Percentiles rank a stretch among this genome's conserved stretches.
Evolutionary conservation across 2,888 invertebrate genomes (phyloP).

Genomic region (Ormyrus thymus): DNA sequence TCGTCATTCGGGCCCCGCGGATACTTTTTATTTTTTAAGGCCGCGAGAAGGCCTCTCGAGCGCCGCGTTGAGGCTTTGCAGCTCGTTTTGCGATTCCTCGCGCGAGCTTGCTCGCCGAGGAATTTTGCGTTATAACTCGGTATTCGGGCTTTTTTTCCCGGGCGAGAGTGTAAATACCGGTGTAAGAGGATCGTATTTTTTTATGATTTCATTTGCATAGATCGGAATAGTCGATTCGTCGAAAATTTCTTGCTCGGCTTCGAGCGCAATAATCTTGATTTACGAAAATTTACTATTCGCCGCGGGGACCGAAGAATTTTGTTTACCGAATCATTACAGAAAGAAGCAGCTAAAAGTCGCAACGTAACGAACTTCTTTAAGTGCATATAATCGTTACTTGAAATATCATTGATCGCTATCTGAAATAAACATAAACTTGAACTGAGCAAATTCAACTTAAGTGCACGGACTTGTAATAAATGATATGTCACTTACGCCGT

Average conservation of each 20-base stretch:
- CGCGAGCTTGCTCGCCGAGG: not conserved
- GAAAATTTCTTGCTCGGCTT: too few species aligned
- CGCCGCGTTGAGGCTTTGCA: too few species aligned
- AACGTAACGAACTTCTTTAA: not conserved
- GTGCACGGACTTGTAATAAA: constrained; percentile 36
- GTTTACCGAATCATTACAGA: too few species aligned
- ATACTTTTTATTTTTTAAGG: not conserved
- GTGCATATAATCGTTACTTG: constrained; percentile 23
- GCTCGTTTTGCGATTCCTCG: not conserved
- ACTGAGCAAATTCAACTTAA: constrained; percentile 47
- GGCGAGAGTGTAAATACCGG: too few species aligned
- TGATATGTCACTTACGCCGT: constrained; percentile 23
- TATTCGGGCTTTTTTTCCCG: not conserved
- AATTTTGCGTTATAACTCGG: not conserved
- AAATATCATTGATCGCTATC: constrained; percentile 37
- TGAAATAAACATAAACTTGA: constrained; percentile 28
- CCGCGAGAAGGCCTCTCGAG: too few species aligned
- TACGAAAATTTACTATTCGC: too few species aligned
- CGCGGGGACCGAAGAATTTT: too few species aligned
- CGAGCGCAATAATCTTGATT: too few species aligned
- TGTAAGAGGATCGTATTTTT: too few species aligned
- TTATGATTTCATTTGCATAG: too few species aligned
- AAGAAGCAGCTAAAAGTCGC: too few species aligned
- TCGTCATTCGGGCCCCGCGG: constrained; percentile 43
- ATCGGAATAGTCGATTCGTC: too few species aligned